Evolutionary conservation across 2,113 vertebrate species (phyloP), one percentile per base, ranked within the genome.

Genomic region (Misgurnus mizolepis): DNA sequence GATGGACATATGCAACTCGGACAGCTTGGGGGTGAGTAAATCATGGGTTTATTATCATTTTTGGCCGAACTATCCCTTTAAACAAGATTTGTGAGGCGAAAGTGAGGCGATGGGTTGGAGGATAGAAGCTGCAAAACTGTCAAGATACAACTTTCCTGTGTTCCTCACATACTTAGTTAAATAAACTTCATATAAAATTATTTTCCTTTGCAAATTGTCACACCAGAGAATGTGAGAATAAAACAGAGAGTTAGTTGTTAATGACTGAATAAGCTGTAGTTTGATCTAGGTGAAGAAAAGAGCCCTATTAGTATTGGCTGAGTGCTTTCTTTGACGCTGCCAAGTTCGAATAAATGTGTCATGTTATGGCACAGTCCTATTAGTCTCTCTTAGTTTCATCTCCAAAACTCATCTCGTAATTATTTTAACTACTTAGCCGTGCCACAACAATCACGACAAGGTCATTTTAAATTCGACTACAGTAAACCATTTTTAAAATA

Each of bases 381-480:
- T 68, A 56, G 53, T 56, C 53, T 56, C 53, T 56, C 53, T 56
- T 56, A 56, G 4, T 56, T 56, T 56, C 14, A 56, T 56, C 14
- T 56, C 22, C 39, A 58, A 73, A 60, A 43, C n/a, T 45, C 55
- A 43, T 73, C 55, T 60, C 1, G 11, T 60, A 60, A 58, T 72
- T 41, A 58, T 72, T 15, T 22, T 73, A 60, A 60, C 40, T 72
- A 41, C 34, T 72, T n/a, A 58, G 50, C 50, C 39, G 15, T 18
- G 15, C 50, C 55, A 60, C n/a, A 73, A 27, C n/a, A 45, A 73
- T 45, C 39, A 9, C 41, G 40, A 60, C 39, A 60, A 61, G 71
- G 55, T 60, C 55, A 60, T 12, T 15, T 50, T 55, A 67, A 74
- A 39, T 65, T 45, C 50, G 49, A 80, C 55, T 60, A 74, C 79